Conservation (phyloP, 1,140 invertebrate species). For the Hydropsyche tenuis region DNA sequence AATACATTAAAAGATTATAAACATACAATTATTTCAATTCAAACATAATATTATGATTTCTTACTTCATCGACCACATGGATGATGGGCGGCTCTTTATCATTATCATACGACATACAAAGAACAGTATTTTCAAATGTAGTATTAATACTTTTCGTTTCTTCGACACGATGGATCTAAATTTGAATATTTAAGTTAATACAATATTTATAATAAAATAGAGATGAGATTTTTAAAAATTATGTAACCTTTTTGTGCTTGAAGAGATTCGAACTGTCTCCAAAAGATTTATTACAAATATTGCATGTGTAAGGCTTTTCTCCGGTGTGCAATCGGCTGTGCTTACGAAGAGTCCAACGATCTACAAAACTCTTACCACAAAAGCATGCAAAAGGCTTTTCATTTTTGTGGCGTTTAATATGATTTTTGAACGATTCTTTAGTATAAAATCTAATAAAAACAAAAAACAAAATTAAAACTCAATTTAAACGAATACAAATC, state of each 20-base stretch:
- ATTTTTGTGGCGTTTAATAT: slow-evolving; percentile 68
- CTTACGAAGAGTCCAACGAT: slow-evolving; percentile 72
- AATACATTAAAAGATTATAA: neutral
- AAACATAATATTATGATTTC: neutral
- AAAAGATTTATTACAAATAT: slow-evolving; percentile 77
- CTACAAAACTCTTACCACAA: slow-evolving; percentile 69
- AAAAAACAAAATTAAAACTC: neutral
- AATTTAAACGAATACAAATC: neutral
- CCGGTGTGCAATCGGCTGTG: slow-evolving; percentile 73
- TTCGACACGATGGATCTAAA: slow-evolving; percentile 10
- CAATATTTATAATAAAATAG: neutral
- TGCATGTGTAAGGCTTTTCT: slow-evolving; percentile 80
- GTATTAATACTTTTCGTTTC: neutral
- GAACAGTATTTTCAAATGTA: slow-evolving; percentile 28
- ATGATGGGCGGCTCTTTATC: slow-evolving; percentile 13
- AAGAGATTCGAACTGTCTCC: slow-evolving; percentile 71
- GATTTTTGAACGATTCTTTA: slow-evolving; percentile 70
- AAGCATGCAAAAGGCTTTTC: slow-evolving; percentile 70
- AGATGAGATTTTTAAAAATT: neutral
- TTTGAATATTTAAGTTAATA: neutral
- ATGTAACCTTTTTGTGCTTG: slow-evolving; percentile 68
- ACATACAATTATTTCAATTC: neutral
- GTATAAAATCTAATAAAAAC: slow-evolving; percentile 64
- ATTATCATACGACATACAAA: slow-evolving; percentile 42
- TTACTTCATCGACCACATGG: slow-evolving; percentile 46